Base-by-base conservation (phyloP, 2,797 vertebrate species). In the Microctenopoma stevenorrisi region DNA sequence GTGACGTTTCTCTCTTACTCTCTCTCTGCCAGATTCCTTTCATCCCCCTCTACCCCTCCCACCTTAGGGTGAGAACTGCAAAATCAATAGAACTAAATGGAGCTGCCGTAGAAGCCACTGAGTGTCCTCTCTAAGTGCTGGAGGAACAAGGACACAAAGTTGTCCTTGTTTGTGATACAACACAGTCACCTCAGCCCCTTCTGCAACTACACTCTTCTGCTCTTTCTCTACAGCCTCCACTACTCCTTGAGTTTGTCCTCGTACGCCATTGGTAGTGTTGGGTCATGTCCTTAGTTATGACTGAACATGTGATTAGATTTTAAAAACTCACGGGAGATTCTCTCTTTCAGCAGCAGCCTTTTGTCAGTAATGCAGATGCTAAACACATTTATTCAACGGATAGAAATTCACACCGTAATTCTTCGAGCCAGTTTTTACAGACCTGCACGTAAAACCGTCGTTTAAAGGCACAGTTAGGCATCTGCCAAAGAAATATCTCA, bases 31-130 rank as follows among this genome's bases (percentile, higher is more conserved):
- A 85, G 62, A 74, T 76, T 81, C 72, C 87, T 80, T 81, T 88
- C 83, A 88, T 76, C 73, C 65, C 74, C 74, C 71, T 65, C 66
- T 59, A 48, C 53, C 64, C 57, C 65, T 58, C 74, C 84, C 73
- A 81, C 78, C 84, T 62, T 18, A 46, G 81, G 83, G 66, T 70
- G 81, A 89, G 90, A 90, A 93, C 90, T 92, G 89, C 66, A 89
- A 94, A 94, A 94, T 94, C 92, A 93, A 94, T 94, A 91, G 53
- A 78, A 85, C 89, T 92, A 93, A 94, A 94, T 93, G 91, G 90
- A 92, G 90, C 89, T 91, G 88, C 88, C 57, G 81, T 76, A 74
- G 89, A 91, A 93, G 90, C 88, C 91, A 93, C 80, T 72, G 83
- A 91, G 83, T 91, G 90, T 92, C 88, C 92, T 89, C 74, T 89